These are phyloP conservation scores for Asbolus verrucosus DNA, from an alignment of 1,140 invertebrate species.

Conservation along the genomic window DNA sequence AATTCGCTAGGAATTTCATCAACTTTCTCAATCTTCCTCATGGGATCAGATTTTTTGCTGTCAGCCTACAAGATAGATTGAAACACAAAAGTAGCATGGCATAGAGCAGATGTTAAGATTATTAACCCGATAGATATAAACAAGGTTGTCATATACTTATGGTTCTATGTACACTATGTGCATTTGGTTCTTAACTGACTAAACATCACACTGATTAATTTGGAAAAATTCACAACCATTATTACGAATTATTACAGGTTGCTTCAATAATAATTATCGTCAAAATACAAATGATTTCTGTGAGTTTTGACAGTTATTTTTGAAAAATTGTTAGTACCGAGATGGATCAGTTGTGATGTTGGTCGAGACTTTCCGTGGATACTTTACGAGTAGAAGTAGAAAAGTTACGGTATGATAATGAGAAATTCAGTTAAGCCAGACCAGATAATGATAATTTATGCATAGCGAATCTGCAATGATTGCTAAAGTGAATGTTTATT, in stretches of 20 bases:
- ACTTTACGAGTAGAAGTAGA: background rate
- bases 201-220: conserved; percentile 32
- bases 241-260: too few species aligned
- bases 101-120: conserved; percentile 43
- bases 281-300: too few species aligned
- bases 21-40: conserved; percentile 77
- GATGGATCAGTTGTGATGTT: conserved; percentile 18
- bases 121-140: conserved; percentile 24
- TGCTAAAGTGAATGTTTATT: conserved; percentile 24
- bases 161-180: conserved; percentile 25
- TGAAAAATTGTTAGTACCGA: background rate
- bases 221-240: too few species aligned
- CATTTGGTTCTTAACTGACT: conserved; percentile 18
- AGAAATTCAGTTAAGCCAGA: conserved; percentile 7
- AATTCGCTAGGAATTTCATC: conserved; percentile 90
- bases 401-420: too few species aligned
- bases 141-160: background rate
- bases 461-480: conserved; percentile 13
- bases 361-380: background rate
- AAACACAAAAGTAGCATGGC: conserved; percentile 50
- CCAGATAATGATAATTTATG: conserved; percentile 8
- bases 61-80: conserved; percentile 71
- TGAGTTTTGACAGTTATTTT: too few species aligned
- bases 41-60: conserved; percentile 74
- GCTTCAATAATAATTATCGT: too few species aligned